These are phyloP conservation scores for Stegostoma tigrinum DNA, from an alignment of 2,113 vertebrate species.

Conservation along the genomic window DNA sequence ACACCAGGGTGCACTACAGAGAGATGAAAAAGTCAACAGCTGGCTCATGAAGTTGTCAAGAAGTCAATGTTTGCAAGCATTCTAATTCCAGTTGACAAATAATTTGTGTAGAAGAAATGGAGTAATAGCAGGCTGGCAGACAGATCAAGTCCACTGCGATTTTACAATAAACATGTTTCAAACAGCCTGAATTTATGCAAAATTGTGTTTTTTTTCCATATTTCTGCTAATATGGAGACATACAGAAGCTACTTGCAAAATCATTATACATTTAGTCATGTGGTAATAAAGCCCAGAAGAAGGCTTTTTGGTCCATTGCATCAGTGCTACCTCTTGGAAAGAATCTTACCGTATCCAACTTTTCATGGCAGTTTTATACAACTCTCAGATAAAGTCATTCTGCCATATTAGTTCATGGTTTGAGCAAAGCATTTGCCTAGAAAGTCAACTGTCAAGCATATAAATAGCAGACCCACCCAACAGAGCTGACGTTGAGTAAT, in stretches of 20 bases:
- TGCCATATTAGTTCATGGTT: background rate
- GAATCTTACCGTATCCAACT: background rate
- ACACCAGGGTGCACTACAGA: background rate
- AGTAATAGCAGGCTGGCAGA: background rate
- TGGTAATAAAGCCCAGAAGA: background rate
- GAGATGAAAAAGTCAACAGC: background rate
- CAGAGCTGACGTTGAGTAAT: too few species aligned
- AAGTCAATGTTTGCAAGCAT: slow-evolving; percentile 18
- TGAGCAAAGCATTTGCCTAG: too few species aligned
- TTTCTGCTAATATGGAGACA: background rate
- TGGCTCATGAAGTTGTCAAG: slow-evolving; percentile 15
- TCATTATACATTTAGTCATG: background rate
- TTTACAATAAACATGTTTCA: background rate
- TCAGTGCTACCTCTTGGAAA: background rate
- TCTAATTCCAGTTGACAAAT: slow-evolving; percentile 10
- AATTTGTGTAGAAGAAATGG: background rate
- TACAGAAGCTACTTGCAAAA: background rate
- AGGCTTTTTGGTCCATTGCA: background rate
- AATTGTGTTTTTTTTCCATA: background rate
- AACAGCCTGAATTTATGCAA: background rate
- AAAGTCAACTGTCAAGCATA: too few species aligned
- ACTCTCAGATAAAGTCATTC: background rate
- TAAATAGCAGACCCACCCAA: too few species aligned
- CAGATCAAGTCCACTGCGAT: background rate
- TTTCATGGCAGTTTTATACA: background rate